These are phyloP conservation scores for Synanthedon tipuliformis DNA, from an alignment of 2,888 invertebrate genomes.

Conservation along the genomic window DNA sequence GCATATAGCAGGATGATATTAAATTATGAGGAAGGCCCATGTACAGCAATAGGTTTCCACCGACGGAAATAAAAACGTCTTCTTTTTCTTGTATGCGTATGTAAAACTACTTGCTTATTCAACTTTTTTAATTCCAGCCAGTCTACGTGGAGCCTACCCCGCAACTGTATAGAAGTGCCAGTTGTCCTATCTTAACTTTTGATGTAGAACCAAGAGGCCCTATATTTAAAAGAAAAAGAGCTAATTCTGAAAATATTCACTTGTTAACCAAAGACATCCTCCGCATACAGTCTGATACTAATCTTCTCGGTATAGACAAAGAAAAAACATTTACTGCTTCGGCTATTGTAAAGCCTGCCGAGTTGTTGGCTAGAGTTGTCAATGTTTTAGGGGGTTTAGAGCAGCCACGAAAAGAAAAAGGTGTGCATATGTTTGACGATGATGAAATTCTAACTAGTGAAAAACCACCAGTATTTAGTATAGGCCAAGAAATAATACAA, in stretches of 20 bases:
- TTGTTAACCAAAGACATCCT: constrained; percentile 58
- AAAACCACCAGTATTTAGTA: constrained; percentile 66
- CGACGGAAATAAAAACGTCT: neutral
- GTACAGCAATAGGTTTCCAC: too few species aligned
- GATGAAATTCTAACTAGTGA: constrained; percentile 80
- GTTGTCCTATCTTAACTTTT: constrained; percentile 80
- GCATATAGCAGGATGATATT: too few species aligned
- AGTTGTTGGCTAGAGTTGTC: constrained; percentile 80
- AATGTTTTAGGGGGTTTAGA: constrained; percentile 78
- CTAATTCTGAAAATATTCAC: constrained; percentile 75
- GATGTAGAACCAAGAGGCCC: constrained; percentile 66
- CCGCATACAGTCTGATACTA: constrained; percentile 82
- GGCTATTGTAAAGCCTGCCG: constrained; percentile 80
- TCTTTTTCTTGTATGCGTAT: neutral
- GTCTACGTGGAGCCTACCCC: constrained; percentile 76
- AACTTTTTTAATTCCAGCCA: constrained; percentile 65
- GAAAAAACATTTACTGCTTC: constrained; percentile 80
- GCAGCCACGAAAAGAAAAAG: constrained; percentile 57
- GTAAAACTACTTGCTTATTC: neutral
- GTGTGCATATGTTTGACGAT: constrained; percentile 79
- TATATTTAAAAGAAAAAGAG: constrained; percentile 66
- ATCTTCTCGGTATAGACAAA: constrained; percentile 81
- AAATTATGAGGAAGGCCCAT: too few species aligned
- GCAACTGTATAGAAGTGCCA: constrained; percentile 67
- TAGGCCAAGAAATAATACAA: constrained; percentile 53